A percentile compares a stretch with the other conserved stretches of the same genome.
Conservation (phyloP, 2,888 invertebrate species). For the Cheilosia scutellata region DNA sequence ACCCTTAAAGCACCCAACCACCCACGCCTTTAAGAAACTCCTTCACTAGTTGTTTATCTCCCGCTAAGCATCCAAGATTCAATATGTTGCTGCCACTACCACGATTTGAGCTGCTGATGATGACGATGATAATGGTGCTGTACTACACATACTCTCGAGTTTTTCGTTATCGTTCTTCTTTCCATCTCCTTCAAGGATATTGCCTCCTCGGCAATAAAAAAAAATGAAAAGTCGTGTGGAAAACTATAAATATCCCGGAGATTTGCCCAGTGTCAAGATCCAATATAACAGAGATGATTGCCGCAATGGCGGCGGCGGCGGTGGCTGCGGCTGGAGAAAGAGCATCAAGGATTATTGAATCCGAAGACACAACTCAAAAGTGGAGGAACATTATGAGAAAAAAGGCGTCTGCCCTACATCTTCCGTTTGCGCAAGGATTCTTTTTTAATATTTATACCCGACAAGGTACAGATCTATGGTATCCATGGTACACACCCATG, state of each 20-base stretch:
- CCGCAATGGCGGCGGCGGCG: constrained; percentile 43
- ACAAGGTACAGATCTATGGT: constrained; percentile 1
- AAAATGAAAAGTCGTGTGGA: constrained; percentile 57
- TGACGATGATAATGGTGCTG: constrained; percentile 59
- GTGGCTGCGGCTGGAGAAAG: not conserved
- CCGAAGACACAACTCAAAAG: constrained; percentile 51
- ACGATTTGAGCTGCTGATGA: constrained; percentile 52
- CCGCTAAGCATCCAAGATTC: constrained; percentile 49
- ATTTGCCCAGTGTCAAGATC: constrained; percentile 68
- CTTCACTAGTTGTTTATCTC: constrained; percentile 1
- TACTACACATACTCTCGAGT: constrained; percentile 23
- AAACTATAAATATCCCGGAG: constrained; percentile 71
- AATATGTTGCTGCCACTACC: constrained; percentile 65
- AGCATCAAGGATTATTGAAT: constrained; percentile 66
- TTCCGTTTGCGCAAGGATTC: constrained; percentile 1
- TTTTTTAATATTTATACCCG: constrained; percentile 14
- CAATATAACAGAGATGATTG: constrained; percentile 70
- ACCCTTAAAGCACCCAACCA: not conserved
- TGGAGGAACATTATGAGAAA: not conserved
- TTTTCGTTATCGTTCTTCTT: not conserved
- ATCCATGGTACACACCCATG: not conserved
- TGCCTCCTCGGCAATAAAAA: not conserved
- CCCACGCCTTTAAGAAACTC: not conserved
- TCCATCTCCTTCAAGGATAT: not conserved
- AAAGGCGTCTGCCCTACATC: constrained; percentile 45